phyloP scores from a whole-genome alignment of 2,113 vertebrate genomes.

The Brachionichthys hirsutus region DNA sequence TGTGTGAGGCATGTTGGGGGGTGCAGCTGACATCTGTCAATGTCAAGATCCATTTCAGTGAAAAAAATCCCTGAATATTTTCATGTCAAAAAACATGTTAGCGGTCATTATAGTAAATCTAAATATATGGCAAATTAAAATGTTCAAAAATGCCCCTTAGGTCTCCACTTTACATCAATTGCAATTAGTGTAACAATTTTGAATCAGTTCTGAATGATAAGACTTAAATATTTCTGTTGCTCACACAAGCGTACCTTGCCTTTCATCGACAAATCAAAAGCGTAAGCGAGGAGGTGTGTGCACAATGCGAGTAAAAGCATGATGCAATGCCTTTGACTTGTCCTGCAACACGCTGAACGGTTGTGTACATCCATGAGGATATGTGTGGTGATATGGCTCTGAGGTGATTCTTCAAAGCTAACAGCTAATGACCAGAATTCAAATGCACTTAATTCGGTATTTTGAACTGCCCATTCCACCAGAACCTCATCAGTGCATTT shows the following conservation, averaged over 20 bases:
- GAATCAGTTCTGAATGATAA: conserved; percentile 28
- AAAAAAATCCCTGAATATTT: conserved; percentile 32
- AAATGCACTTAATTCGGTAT: too few relatives aligned
- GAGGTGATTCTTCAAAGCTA: too few relatives aligned
- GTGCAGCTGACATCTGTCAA: conserved; percentile 42
- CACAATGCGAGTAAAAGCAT: conserved; percentile 59
- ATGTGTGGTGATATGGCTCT: conserved; percentile 20
- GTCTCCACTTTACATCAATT: not conserved
- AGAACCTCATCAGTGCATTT: too few relatives aligned
- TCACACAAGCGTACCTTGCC: conserved; percentile 39
- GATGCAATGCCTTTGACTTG: conserved; percentile 72
- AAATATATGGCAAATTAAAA: not conserved
- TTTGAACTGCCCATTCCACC: too few relatives aligned
- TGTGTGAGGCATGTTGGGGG: conserved; percentile 20
- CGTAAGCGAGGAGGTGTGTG: conserved; percentile 40
- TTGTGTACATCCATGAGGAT: conserved; percentile 50
- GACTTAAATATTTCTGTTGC: conserved; percentile 28
- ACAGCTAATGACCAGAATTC: too few relatives aligned
- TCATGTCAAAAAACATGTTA: not conserved
- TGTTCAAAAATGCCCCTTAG: not conserved
- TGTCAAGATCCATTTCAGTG: conserved; percentile 45
- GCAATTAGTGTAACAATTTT: not conserved
- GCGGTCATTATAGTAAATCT: not conserved
- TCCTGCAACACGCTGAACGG: conserved; percentile 56
- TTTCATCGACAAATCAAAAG: conserved; percentile 70